Base-by-base conservation (phyloP, 2,888 invertebrate species). In the Himalopsyche japonica region DNA sequence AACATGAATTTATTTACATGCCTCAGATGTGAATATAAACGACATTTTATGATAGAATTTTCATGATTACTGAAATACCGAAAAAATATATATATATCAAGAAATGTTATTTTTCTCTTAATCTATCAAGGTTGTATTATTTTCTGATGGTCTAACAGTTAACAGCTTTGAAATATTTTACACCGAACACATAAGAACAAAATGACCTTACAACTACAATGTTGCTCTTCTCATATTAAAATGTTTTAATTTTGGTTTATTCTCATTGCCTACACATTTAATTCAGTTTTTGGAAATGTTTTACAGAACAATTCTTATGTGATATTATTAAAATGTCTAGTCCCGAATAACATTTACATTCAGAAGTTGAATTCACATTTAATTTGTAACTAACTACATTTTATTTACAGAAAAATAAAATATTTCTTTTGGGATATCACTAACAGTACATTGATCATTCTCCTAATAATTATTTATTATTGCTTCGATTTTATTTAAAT, bases 371-470 rank as follows among this genome's bases (percentile, higher is more conserved):
- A n/a, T 57, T 64, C 30, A 76, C 47, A 76, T 32, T 32, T 15
- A 79, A 82, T 84, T 86, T 82, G 82, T 81, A 80, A 80, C 86
- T 86, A 86, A 49, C 85, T 86, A 86, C 76, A 37, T 76, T 64
- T 79, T 85, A 85, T 83, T 78, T 85, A 85, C 83, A 83, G 30
- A 84, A 83, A 84, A 80, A 79, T 79, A 82, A 84, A 79, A 82
- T 48, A 76, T 76, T 76, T 76, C 30, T 34, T 48, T 79, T 48
- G 27, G 47, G 49, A 47, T 76, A 32, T 76, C 34, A 18, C 49
- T 57, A 57, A 57, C 57, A 57, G 57, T 57, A 57, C 57, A 57
- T 49, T 79, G 27, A 79, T 27, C 48, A 32, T 57, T 57, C 48
- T 79, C 32, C 84, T 86, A 80, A 78, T 70, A 83, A 80, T 82